Conservation (phyloP, 2,888 invertebrate genomes). For the Alviniconcha strummeri region DNA sequence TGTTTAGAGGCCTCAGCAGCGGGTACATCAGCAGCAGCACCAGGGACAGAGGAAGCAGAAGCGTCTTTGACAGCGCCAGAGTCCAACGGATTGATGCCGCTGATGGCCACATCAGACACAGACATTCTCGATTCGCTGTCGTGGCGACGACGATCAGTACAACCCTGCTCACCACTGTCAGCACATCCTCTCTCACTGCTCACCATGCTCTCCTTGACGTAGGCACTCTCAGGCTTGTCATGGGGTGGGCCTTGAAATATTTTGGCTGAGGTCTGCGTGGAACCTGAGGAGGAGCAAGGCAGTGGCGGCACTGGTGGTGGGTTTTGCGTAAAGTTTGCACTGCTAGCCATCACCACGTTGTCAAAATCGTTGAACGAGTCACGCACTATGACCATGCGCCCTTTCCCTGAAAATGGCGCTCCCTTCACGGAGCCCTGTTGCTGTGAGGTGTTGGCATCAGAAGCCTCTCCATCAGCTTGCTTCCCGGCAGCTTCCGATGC, state of each 20-base stretch:
- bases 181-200: neutral
- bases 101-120: conserved; percentile 22
- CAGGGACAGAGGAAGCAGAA: neutral
- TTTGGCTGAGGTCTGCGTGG: conserved; percentile 6
- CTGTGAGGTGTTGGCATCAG: neutral
- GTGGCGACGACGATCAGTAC: neutral
- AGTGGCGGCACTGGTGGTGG: neutral
- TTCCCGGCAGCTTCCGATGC: neutral
- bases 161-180: conserved; percentile 1
- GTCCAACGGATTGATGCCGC: neutral
- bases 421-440: neutral
- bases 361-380: conserved; percentile 12
- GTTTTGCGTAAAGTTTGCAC: neutral
- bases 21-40: no score
- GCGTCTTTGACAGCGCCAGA: neutral
- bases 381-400: conserved; percentile 16
- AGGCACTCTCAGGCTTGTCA: conserved; percentile 15
- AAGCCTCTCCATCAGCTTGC: neutral
- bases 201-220: conserved; percentile 10
- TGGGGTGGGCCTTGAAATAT: neutral
- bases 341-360: neutral
- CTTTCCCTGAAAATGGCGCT: conserved; percentile 29
- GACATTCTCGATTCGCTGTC: conserved; percentile 12
- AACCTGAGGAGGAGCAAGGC: neutral
- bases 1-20: no score